Evolutionary conservation across 2,113 vertebrate genomes (phyloP).

Genomic region (Gopherus flavomarginatus): DNA sequence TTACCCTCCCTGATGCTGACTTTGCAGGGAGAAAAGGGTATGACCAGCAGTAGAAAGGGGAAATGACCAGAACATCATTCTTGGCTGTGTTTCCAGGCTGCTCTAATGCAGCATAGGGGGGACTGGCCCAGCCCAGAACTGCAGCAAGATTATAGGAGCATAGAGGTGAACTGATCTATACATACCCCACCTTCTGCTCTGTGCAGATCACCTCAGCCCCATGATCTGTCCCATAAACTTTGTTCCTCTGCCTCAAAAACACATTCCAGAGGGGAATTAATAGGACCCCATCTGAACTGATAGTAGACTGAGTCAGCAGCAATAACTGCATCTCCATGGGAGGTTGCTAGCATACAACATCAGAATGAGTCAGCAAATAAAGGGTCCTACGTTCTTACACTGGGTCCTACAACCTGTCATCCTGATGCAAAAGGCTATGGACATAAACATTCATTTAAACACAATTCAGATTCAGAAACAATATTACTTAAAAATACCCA

Average conservation of each 20-base stretch:
- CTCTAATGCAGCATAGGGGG: accelerated
- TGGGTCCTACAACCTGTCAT: neutral
- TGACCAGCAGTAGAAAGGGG: neutral
- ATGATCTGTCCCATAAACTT: neutral
- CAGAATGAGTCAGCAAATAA: neutral
- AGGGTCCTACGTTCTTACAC: neutral
- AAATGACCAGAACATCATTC: accelerated
- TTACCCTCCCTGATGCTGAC: accelerated
- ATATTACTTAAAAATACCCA: neutral
- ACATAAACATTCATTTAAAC: neutral
- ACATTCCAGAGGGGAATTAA: accelerated
- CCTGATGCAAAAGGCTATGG: neutral
- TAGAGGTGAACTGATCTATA: neutral
- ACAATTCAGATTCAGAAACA: neutral
- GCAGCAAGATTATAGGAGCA: accelerated
- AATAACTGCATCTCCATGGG: neutral
- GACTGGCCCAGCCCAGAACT: accelerated
- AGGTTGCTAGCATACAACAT: neutral
- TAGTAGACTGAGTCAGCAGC: neutral
- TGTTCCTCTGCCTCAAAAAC: accelerated
- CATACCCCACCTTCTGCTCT: neutral
- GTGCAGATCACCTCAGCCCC: neutral
- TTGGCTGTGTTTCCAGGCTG: neutral
- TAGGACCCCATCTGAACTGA: accelerated
- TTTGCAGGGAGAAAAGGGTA: neutral